phyloP scores from a whole-genome alignment of 2,888 invertebrate genomes.

The Hetaerina titia region DNA sequence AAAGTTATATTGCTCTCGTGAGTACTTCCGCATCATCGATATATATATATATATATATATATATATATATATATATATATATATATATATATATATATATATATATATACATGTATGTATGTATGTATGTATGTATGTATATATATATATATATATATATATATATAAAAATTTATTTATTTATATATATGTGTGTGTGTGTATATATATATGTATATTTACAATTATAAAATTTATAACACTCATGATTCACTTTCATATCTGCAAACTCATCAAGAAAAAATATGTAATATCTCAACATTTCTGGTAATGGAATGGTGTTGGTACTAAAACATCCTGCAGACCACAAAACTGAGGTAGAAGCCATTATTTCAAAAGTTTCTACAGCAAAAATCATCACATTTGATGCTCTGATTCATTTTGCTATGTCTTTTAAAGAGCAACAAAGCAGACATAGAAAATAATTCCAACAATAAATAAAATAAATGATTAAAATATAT shows the following conservation, averaged over 20 bases:
- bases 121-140: too few species aligned
- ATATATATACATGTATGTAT: too few species aligned
- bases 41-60: too few species aligned
- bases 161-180: too few species aligned
- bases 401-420: conserved; percentile 6
- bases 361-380: conserved; percentile 30
- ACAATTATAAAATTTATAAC: not conserved
- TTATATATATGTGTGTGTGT: too few species aligned
- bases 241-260: not conserved
- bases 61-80: too few species aligned
- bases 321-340: not conserved
- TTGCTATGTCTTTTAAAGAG: not conserved
- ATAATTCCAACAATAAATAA: not conserved
- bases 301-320: conserved; percentile 53
- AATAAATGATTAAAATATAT: not conserved
- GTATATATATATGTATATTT: not conserved
- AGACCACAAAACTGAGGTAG: conserved; percentile 38
- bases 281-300: not conserved
- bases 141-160: too few species aligned
- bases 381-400: conserved; percentile 33
- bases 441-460: conserved; percentile 4
- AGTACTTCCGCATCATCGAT: too few species aligned
- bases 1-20: too few species aligned
- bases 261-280: conserved; percentile 9
- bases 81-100: too few species aligned